phyloP scores from a whole-genome alignment of 2,888 invertebrate species.

The Meandrusa payeni region DNA sequence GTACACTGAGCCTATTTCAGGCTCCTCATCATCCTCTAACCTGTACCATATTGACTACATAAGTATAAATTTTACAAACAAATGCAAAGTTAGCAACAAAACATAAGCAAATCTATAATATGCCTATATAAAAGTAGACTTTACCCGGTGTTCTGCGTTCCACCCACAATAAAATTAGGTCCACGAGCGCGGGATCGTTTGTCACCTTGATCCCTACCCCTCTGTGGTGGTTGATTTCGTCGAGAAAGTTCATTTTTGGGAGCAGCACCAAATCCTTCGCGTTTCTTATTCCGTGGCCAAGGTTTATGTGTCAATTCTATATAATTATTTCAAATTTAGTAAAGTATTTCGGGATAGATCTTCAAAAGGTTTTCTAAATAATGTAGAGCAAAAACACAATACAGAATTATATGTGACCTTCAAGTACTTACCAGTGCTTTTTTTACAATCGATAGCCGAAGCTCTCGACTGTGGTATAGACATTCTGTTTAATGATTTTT shows the following conservation, averaged over 20 bases:
- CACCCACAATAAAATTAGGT: constrained; percentile 75
- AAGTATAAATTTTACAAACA: no score
- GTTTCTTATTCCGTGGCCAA: constrained; percentile 83
- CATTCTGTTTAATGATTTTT: constrained; percentile 86
- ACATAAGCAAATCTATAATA: constrained; percentile 7
- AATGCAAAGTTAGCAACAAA: no score
- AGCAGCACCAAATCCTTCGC: constrained; percentile 80
- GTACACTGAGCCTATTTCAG: constrained; percentile 92
- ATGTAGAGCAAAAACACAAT: constrained; percentile 1
- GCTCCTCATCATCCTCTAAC: constrained; percentile 79
- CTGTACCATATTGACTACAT: no score
- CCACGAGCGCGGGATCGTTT: constrained; percentile 85
- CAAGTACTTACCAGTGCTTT: constrained; percentile 83
- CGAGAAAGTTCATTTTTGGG: constrained; percentile 83
- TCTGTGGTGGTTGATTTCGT: constrained; percentile 84
- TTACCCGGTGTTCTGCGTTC: constrained; percentile 86
- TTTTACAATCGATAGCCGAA: constrained; percentile 87
- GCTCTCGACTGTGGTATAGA: constrained; percentile 86
- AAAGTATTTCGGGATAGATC: constrained; percentile 9
- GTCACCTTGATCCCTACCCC: constrained; percentile 85
- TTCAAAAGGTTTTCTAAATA: background rate
- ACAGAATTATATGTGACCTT: constrained; percentile 40
- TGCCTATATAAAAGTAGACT: constrained; percentile 6
- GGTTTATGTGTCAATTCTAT: constrained; percentile 77
- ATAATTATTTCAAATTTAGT: constrained; percentile 25